Conservation (phyloP, 2,888 invertebrate species). For the Horisme vitalbata region DNA sequence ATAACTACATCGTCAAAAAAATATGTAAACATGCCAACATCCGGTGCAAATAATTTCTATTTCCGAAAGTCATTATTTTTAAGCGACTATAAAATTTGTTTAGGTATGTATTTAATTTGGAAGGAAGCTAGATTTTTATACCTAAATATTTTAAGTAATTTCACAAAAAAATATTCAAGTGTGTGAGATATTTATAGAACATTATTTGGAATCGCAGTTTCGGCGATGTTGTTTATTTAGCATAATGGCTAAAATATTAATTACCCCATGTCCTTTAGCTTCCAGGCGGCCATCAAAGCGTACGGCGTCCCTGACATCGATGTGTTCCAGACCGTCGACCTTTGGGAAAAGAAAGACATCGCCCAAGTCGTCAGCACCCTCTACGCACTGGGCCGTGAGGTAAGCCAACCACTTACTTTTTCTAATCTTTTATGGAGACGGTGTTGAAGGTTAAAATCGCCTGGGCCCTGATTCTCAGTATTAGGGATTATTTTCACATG, state of each 20-base stretch:
- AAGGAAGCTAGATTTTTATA: too few species aligned
- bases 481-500: too few species aligned
- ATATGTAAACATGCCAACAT: not conserved
- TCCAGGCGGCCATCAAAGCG: slow-evolving; percentile 92
- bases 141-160: too few species aligned
- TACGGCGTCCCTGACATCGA: slow-evolving; percentile 96
- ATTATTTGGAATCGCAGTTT: too few species aligned
- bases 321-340: slow-evolving; percentile 98
- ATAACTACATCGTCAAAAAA: not conserved
- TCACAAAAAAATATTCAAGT: too few species aligned
- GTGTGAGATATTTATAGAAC: too few species aligned
- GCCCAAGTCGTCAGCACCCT: slow-evolving; percentile 92
- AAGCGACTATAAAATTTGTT: too few species aligned
- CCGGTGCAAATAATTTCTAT: not conserved
- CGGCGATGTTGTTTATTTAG: too few species aligned
- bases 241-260: not conserved
- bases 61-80: not conserved
- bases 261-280: slow-evolving; percentile 64
- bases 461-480: too few species aligned
- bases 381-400: slow-evolving; percentile 92
- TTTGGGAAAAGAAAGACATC: slow-evolving; percentile 97
- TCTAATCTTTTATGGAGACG: too few species aligned
- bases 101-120: too few species aligned
- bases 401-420: slow-evolving; percentile 48
- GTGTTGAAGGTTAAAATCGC: too few species aligned